Evolutionary conservation across 2,113 vertebrate species (phyloP), one percentile per base, ranked within the genome.

Genomic region (Brachyistius frenatus): DNA sequence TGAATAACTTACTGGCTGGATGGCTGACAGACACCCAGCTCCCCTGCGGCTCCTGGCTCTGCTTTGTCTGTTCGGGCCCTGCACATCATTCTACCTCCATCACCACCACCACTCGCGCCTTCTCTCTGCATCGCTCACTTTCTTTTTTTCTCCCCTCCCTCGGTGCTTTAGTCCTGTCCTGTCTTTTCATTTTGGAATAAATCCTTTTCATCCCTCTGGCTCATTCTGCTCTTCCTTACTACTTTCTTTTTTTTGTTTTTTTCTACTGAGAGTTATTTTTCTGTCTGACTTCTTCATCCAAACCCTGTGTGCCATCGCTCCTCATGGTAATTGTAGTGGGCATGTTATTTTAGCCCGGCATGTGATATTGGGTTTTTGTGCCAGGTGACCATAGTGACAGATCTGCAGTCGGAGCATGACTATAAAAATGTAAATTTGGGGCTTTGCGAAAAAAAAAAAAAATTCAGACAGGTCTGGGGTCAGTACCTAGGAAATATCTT

Each of bases 101-200:
- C n/a, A 89, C 79, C 86, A 88, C 83, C 67, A 76, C 78, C n/a
- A 15, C 64, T 65, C 68, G 80, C 13, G 62, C 67, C 63, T 73
- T 83, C 76, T 76, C 81, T 86, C 70, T 8, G 76, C 81, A 81
- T 86, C 78, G 54, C 61, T 80, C 66, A 62, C 73, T 80, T 86
- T 66, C 66, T 75, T 75, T 54, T 23, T 23, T 23, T 23, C 23
- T 71, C 46, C 65, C 31, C 66, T 58, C 58, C 61, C 63, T 83
- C 61, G 31, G 39, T 64, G 76, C 69, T 76, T 68, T 56, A 65
- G 64, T 58, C 66, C 80, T 66, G 73, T 87, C 82, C 86, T 81
- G 84, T 87, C 84, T 83, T 91, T 90, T 92, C 85, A 88, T 91
- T 91, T 90, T 71, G 80, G 88, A 87, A 91, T 89, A 91, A 90